Evolutionary conservation across 2,888 invertebrate genomes (phyloP).

Genomic region (Campoletis raptor): DNA sequence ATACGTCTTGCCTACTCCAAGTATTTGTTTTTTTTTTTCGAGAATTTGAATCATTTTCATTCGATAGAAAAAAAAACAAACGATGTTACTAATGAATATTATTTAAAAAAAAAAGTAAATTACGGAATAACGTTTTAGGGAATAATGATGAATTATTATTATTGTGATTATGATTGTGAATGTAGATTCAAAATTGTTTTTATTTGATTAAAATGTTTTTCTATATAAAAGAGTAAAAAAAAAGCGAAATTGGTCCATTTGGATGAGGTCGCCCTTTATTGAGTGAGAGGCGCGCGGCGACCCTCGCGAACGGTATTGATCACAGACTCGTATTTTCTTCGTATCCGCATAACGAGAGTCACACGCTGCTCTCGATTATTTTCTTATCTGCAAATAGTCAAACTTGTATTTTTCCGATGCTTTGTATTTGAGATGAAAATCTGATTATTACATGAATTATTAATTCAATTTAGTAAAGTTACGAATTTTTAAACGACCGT

Average conservation of each 20-base stretch:
- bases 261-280: conserved; percentile 35
- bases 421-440: neutral
- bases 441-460: neutral
- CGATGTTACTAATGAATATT: neutral
- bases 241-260: conserved; percentile 71
- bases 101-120: neutral
- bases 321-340: conserved; percentile 71
- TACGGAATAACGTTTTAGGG: neutral
- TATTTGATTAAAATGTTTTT: neutral
- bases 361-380: conserved; percentile 11
- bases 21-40: too few relatives aligned
- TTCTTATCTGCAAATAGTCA: conserved; percentile 8
- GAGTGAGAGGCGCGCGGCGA: conserved; percentile 62
- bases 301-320: conserved; percentile 75
- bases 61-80: too few relatives aligned
- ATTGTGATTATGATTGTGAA: too few relatives aligned
- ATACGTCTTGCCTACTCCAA: neutral
- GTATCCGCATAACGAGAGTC: conserved; percentile 35
- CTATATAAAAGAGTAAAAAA: conserved; percentile 17
- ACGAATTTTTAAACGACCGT: neutral
- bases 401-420: neutral
- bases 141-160: neutral
- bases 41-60: too few relatives aligned
- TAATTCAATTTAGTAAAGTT: neutral
- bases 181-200: neutral